A percentile compares a stretch with the other conserved stretches of the same genome.
Evolutionary conservation across 2,797 vertebrate genomes (phyloP).

Genomic region (Enteromius trimaculatus): DNA sequence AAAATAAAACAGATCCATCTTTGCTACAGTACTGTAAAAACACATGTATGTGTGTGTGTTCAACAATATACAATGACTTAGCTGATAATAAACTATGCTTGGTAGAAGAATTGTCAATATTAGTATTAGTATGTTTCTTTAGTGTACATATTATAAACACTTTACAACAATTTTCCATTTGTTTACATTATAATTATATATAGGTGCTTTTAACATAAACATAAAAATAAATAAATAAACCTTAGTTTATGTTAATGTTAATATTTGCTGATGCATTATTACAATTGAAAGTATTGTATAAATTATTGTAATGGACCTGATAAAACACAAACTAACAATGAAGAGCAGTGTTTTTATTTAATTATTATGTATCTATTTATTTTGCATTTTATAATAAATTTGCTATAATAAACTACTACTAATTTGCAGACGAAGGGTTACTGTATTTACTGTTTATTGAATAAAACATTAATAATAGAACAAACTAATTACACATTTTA

Average conservation of each 20-base stretch:
- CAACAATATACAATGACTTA: neutral
- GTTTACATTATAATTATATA: neutral
- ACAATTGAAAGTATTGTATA: neutral
- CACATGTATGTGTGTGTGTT: neutral
- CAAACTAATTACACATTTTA: no score
- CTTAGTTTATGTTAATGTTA: no score
- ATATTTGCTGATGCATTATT: neutral
- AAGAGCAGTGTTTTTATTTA: neutral
- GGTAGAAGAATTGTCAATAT: neutral
- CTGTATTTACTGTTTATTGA: neutral
- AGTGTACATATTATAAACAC: neutral
- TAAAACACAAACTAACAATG: neutral
- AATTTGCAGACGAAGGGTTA: neutral
- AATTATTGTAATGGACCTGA: neutral
- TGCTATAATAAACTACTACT: no score
- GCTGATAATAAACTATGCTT: neutral
- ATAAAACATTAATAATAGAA: no score
- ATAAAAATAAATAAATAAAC: no score
- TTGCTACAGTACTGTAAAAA: neutral
- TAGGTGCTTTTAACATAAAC: no score
- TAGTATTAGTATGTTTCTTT: neutral
- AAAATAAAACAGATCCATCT: neutral
- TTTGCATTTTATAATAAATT: no score
- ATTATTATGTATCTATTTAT: no score
- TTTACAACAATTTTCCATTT: neutral